A percentile compares a stretch with the other conserved stretches of the same genome.
Conservation (phyloP, 92 coral and sea anemone genomes). For the Plumapathes pennacea region DNA sequence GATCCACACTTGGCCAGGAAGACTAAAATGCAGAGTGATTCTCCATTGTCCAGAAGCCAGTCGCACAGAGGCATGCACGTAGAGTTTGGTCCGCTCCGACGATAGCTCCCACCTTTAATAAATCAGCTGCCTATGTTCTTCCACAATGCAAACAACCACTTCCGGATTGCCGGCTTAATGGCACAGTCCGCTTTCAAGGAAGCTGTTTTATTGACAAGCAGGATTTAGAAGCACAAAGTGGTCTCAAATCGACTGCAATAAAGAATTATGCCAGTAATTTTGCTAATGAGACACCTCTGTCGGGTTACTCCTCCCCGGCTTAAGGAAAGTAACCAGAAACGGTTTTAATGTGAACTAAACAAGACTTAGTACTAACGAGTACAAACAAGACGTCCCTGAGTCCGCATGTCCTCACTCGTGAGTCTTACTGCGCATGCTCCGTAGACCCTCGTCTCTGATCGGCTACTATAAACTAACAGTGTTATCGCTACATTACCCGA, state of each 20-base stretch:
- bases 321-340: too few relatives aligned
- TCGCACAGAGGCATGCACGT: constrained; percentile 1
- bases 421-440: too few relatives aligned
- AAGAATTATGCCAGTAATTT: constrained; percentile 28
- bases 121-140: constrained; percentile 10
- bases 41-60: too few relatives aligned
- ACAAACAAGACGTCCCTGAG: too few relatives aligned
- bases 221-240: constrained; percentile 16
- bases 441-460: too few relatives aligned
- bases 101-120: constrained; percentile 1
- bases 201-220: constrained; percentile 4
- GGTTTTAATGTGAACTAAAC: too few relatives aligned
- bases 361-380: too few relatives aligned
- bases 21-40: too few relatives aligned
- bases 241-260: constrained; percentile 2
- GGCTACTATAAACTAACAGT: too few relatives aligned
- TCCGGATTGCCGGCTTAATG: constrained; percentile 31
- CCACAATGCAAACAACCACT: constrained; percentile 35
- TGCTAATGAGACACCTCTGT: constrained; percentile 24
- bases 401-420: too few relatives aligned
- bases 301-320: not conserved
- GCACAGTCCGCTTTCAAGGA: constrained; percentile 27
- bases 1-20: too few relatives aligned
- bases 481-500: too few relatives aligned
- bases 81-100: constrained; percentile 1